These are phyloP conservation scores for Mallotus villosus DNA, from an alignment of 2,797 vertebrate species.

Conservation along the genomic window DNA sequence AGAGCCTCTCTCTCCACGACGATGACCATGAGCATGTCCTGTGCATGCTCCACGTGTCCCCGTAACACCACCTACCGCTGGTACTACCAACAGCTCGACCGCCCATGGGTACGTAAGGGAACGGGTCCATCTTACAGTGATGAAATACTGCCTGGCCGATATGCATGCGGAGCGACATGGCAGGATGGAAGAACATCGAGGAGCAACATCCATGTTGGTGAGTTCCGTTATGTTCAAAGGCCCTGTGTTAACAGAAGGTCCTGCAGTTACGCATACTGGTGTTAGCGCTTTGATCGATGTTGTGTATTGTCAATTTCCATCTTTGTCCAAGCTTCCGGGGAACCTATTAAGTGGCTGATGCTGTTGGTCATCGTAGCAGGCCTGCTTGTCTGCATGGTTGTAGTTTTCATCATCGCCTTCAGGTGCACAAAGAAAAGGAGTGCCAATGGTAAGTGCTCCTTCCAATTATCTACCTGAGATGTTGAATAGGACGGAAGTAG, in stretches of 20 bases:
- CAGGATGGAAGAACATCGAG: neutral
- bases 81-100: neutral
- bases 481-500: no score
- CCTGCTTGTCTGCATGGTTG: neutral
- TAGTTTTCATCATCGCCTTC: neutral
- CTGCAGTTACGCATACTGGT: no score
- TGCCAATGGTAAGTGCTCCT: neutral
- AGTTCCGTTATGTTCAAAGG: constrained; percentile 21
- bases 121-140: rapidly evolving
- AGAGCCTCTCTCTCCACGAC: neutral
- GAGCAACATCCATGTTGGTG: neutral
- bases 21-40: rapidly evolving
- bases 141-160: neutral
- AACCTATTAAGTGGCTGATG: neutral
- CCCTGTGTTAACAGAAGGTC: no score
- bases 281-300: no score
- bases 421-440: neutral
- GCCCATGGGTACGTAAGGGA: rapidly evolving
- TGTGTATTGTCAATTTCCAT: no score
- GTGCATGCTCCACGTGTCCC: constrained; percentile 7
- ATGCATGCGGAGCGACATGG: constrained; percentile 40
- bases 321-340: no score
- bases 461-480: neutral
- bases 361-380: neutral
- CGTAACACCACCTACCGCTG: rapidly evolving